A percentile compares a stretch with the other conserved stretches of the same genome.
Evolutionary conservation across 2,888 invertebrate species (phyloP).

Genomic region (Caenorhabditis parvicauda): DNA sequence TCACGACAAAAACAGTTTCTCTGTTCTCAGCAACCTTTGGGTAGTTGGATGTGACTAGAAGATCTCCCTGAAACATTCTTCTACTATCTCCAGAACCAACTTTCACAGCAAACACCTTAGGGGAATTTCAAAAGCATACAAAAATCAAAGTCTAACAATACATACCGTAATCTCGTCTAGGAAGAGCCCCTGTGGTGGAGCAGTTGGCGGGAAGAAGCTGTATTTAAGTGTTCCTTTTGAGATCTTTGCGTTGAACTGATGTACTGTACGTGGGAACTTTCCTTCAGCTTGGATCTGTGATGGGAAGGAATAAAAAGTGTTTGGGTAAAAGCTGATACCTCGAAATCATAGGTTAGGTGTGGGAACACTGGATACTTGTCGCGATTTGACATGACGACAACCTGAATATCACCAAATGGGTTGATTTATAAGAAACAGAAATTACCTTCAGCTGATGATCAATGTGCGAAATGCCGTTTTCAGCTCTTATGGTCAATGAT

Average conservation of each 20-base stretch:
- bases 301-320: constrained; percentile 4
- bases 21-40: background rate
- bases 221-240: constrained; percentile 38
- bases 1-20: constrained; percentile 49
- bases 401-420: no score
- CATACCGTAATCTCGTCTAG: constrained; percentile 43
- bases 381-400: constrained; percentile 56
- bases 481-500: constrained; percentile 30
- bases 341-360: constrained; percentile 52
- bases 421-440: no score
- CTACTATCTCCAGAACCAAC: no score
- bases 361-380: constrained; percentile 61
- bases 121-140: no score
- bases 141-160: background rate
- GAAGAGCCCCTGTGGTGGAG: constrained; percentile 29
- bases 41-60: constrained; percentile 32
- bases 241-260: constrained; percentile 35
- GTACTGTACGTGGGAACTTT: constrained; percentile 29
- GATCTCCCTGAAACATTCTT: constrained; percentile 22
- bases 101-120: background rate
- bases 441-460: constrained; percentile 45
- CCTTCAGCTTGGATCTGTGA: constrained; percentile 27
- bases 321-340: constrained; percentile 19
- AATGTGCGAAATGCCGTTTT: constrained; percentile 27
- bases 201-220: constrained; percentile 38